Base-by-base conservation (phyloP, 53 echinoderm and acorn worm genomes). In the Astropecten irregularis region DNA sequence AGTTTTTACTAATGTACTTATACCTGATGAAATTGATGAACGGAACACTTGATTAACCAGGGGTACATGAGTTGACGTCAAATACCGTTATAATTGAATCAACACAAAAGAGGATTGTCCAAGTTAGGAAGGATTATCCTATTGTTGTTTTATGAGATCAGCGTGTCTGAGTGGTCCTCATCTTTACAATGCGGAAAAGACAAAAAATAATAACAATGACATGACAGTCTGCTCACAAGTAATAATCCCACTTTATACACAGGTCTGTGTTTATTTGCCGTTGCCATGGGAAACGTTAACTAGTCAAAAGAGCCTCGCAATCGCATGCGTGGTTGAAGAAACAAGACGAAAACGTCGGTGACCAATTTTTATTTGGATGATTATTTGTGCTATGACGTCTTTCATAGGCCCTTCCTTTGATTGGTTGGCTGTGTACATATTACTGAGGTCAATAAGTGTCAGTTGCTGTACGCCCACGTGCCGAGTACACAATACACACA, bases 131-230 rank as follows among this genome's bases (percentile, higher is more conserved):
- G 52, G 71, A 71, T 71, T 71, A 71, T 23, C 53, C 52, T 52
- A 71, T 71, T 71, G 71, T 52, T 71, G 51, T 71, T 35, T 51
- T 22, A 51, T 52, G 71, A 71, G 52, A 50, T 71, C 71, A 71
- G 52, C 71, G 32, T 34, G 53, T 71, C 71, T 50, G 9, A 18
- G 18, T 33, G 18, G 9, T 51, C 51, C 3, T 35, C 22, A 29
- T 28, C n/a, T n/a, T n/a, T n/a, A n/a, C n/a, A n/a, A n/a, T n/a
- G n/a, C n/a, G n/a, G n/a, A n/a, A n/a, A n/a, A n/a, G n/a, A n/a
- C n/a, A n/a, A 21, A 26, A 69, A 42, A 47, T 21, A 49, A 10
- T 27, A 9, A 36, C 71, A 50, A 71, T 71, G 71, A 71, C 71
- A 51, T 51, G 71, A 71, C 71, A 71, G 30, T 28, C 31, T 25